Evolutionary conservation across 1,140 invertebrate genomes (phyloP).

Genomic region (Phthorimaea operculella): DNA sequence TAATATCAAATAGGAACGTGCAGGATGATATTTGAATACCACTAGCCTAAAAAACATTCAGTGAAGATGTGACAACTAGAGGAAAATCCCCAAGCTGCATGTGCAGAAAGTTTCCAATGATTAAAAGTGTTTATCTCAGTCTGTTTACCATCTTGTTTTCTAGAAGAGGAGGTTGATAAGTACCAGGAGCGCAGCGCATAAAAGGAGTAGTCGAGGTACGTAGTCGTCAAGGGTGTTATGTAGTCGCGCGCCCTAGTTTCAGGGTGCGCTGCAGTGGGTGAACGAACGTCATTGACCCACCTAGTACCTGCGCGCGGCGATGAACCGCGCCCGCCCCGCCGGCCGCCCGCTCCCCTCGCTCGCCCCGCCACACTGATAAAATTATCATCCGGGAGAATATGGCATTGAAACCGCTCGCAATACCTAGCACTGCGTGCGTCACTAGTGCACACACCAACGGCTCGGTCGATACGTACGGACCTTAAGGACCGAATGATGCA

Average conservation of each 20-base stretch:
- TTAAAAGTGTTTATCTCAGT: too few species aligned
- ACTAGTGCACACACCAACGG: constrained; percentile 9
- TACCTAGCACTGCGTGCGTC: constrained; percentile 8
- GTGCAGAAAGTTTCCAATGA: too few species aligned
- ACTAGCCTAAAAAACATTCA: too few species aligned
- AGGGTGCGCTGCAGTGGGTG: constrained; percentile 47
- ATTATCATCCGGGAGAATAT: constrained; percentile 41
- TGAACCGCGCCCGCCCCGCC: constrained; percentile 17
- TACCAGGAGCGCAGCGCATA: not conserved
- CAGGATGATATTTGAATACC: too few species aligned
- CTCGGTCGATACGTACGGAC: constrained; percentile 6
- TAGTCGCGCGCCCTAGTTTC: constrained; percentile 45
- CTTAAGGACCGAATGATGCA: not conserved
- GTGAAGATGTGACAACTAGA: too few species aligned
- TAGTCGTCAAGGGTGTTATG: constrained; percentile 22
- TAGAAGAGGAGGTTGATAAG: not conserved
- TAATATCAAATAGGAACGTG: too few species aligned
- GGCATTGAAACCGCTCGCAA: constrained; percentile 34
- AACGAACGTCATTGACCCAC: constrained; percentile 65
- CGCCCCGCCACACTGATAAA: constrained; percentile 33
- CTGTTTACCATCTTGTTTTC: too few species aligned
- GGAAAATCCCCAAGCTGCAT: too few species aligned
- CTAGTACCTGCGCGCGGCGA: constrained; percentile 41
- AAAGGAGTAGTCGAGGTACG: not conserved
- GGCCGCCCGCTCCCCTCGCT: constrained; percentile 13